Evolutionary conservation across 2,888 invertebrate genomes (phyloP).

Genomic region (Muscina levida): DNA sequence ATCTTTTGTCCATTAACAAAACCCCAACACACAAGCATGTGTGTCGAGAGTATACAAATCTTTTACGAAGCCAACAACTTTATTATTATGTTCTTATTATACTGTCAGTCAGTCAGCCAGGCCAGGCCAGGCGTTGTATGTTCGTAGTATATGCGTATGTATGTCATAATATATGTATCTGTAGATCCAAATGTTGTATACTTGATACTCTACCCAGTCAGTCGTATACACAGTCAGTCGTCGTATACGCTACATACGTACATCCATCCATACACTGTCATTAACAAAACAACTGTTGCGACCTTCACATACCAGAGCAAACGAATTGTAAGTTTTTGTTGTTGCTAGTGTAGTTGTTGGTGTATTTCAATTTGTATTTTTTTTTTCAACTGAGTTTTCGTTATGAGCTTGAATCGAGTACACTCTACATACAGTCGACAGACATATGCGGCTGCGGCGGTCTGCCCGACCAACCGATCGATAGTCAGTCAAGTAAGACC

Average conservation of each 20-base stretch:
- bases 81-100: conserved; percentile 44
- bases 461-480: neutral
- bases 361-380: conserved; percentile 14
- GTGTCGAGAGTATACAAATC: neutral
- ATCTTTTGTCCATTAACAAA: conserved; percentile 21
- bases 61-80: conserved; percentile 30
- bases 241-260: neutral
- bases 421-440: conserved; percentile 39
- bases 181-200: neutral
- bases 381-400: conserved; percentile 1
- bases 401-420: conserved; percentile 57
- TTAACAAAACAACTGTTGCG: conserved; percentile 80
- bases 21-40: neutral
- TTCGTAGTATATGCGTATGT: neutral
- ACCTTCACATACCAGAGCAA: conserved; percentile 80
- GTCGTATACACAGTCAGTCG: no score
- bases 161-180: neutral
- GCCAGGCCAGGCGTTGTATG: neutral
- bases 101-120: conserved; percentile 29
- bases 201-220: conserved; percentile 9
- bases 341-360: no score
- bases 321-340: conserved; percentile 68
- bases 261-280: conserved; percentile 53
- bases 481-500: neutral
- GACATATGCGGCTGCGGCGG: neutral